These are phyloP conservation scores for Drosophila melanosoma DNA, from an alignment of 2,888 invertebrate genomes.

Conservation along the genomic window DNA sequence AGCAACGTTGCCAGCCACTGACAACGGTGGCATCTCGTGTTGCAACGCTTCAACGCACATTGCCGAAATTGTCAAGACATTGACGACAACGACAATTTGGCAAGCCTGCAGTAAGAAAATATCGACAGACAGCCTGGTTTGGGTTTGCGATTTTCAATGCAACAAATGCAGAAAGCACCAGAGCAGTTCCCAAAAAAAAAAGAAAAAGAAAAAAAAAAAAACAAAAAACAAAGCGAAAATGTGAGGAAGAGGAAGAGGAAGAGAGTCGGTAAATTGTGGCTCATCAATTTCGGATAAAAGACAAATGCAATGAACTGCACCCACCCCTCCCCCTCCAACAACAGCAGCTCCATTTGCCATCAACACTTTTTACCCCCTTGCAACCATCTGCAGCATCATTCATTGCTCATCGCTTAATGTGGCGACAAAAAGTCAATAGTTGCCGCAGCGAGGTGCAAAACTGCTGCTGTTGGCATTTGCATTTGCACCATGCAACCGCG, in stretches of 20 bases:
- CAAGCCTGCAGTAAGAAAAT: constrained; percentile 12
- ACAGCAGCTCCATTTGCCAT: neutral
- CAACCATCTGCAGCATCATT: neutral
- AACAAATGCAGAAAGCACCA: constrained; percentile 2
- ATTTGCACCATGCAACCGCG: constrained; percentile 4
- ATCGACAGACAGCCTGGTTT: constrained; percentile 1
- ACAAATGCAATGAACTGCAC: constrained; percentile 11
- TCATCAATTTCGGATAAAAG: constrained; percentile 56
- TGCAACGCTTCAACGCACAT: constrained; percentile 70
- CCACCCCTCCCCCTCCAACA: too few species aligned
- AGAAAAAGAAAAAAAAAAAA: neutral
- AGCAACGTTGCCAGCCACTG: constrained; percentile 3
- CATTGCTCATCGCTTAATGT: constrained; percentile 58
- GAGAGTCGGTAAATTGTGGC: constrained; percentile 58
- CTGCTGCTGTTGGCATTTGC: constrained; percentile 37
- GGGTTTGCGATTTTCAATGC: constrained; percentile 9
- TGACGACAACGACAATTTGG: constrained; percentile 35
- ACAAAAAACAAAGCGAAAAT: neutral
- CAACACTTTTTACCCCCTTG: neutral
- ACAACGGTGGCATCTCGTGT: constrained; percentile 30
- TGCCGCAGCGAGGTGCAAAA: constrained; percentile 55
- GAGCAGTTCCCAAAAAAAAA: too few species aligned
- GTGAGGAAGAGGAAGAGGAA: neutral
- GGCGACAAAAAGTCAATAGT: constrained; percentile 78
- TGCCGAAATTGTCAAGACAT: constrained; percentile 74